Percentiles rank a stretch among this genome's conserved stretches.
phyloP scores from a whole-genome alignment of 2,888 invertebrate species.

The Yponomeuta evonymella region DNA sequence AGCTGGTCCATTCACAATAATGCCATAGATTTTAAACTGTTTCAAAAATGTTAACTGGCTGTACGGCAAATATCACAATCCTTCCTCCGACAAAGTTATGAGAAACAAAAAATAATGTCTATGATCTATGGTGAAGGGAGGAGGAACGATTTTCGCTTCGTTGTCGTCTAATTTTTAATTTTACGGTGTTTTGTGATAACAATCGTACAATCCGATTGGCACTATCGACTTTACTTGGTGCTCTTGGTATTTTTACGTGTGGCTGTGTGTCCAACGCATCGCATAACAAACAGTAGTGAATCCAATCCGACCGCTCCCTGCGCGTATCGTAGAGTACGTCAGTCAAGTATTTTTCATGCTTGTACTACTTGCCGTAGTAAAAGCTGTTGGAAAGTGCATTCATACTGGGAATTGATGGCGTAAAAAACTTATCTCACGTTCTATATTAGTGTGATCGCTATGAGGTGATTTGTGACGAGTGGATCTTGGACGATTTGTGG shows the following conservation, averaged over 20 bases:
- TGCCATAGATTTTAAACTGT: not conserved
- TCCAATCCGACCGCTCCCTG: conserved; percentile 71
- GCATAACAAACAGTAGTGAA: conserved; percentile 43
- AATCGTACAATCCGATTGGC: conserved; percentile 48
- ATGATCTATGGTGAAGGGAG: conserved; percentile 62
- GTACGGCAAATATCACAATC: not conserved
- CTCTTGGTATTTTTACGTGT: conserved; percentile 37
- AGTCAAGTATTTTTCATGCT: conserved; percentile 66
- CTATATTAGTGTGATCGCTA: conserved; percentile 46
- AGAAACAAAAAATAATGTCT: conserved; percentile 19
- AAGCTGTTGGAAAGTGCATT: conserved; percentile 74
- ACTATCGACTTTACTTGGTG: conserved; percentile 52
- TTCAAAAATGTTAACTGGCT: not conserved
- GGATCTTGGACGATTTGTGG: conserved; percentile 57
- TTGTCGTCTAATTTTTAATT: conserved; percentile 60
- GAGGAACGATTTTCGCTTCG: conserved; percentile 67
- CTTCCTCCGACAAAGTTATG: not conserved
- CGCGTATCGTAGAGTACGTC: conserved; percentile 50
- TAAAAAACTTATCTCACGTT: conserved; percentile 68
- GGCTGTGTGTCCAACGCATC: conserved; percentile 39
- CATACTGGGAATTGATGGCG: conserved; percentile 57
- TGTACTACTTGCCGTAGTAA: conserved; percentile 71
- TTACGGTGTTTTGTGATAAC: conserved; percentile 55
- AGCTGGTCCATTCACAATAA: not conserved
- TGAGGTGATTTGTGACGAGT: conserved; percentile 49